Base-by-base conservation (phyloP, 2,888 invertebrate genomes). In the Bombylius discolor region DNA sequence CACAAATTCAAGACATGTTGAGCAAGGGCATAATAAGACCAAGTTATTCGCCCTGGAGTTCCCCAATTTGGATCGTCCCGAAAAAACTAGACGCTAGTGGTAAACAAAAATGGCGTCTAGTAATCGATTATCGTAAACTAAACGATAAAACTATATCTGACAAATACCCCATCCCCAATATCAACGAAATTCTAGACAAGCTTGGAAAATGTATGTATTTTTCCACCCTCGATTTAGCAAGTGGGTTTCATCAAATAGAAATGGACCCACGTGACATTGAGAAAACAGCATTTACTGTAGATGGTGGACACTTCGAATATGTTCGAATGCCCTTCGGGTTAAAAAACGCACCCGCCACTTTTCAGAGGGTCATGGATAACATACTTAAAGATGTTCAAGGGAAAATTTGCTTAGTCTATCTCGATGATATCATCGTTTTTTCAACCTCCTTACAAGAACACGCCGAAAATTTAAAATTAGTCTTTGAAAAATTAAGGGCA, bases 21-120 rank as follows among this genome's bases (percentile, higher is more conserved):
- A 11, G 5, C 11, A 42, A 42, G 3, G 11, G 11, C 11, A 42
- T 11, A 42, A 42, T 42, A 11, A 8, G 39, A 11, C 39, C 33
- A 11, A 42, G 39, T 42, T 11, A 42, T 42, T 42, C 39, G 8
- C 39, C 39, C 7, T 42, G 11, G 8, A 60, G 55, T 45, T 53
- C 58, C 12, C 61, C 62, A 1, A 56, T 61, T 14, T 45, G 47
- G 47, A 47, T 14, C 12, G 46, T 36, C 47, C 52, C n/a, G 8
- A 42, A 42, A 11, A 42, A 42, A 11, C 11, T 11, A 5, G 61
- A 61, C 48, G 55, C 61, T 6, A 52, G 49, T 14, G 53, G 56
- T 13, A 59, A 59, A 51, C 52, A 56, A 32, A 61, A 60, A 58
- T 63, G 49, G 51, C 44, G 63, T 13, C 44, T 63, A 1, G 61